phyloP scores from a whole-genome alignment of 2,888 invertebrate genomes.

The Lumbricus terrestris region DNA sequence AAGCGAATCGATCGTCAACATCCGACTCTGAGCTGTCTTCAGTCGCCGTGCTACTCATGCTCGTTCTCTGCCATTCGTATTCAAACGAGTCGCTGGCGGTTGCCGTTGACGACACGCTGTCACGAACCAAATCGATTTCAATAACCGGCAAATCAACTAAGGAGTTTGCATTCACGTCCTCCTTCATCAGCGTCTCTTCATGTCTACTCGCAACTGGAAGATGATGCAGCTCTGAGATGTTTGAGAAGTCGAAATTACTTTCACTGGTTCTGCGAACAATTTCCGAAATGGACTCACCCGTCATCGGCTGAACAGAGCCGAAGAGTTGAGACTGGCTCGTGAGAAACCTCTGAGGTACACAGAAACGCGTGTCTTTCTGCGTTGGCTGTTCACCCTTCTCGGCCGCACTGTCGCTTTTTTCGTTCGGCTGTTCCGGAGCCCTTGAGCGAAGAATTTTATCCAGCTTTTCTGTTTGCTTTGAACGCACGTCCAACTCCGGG shows the following conservation, averaged over 20 bases:
- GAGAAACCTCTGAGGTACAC: constrained; percentile 10
- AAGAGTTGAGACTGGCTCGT: neutral
- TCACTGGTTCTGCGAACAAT: constrained; percentile 4
- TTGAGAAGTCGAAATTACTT: neutral
- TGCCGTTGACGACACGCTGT: neutral
- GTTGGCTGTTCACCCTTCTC: neutral
- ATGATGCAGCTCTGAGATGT: neutral
- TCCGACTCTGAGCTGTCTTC: neutral
- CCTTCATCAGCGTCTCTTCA: neutral
- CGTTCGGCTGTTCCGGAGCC: neutral
- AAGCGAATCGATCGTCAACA: neutral
- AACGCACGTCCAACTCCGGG: neutral
- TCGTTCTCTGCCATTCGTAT: constrained; percentile 6
- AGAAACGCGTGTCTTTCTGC: neutral
- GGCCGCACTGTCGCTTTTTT: neutral
- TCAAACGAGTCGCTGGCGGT: neutral
- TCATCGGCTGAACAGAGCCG: neutral
- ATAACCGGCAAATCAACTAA: neutral
- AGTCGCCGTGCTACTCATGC: neutral
- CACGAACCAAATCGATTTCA: neutral
- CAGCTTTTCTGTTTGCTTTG: constrained; percentile 8
- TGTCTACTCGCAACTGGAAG: neutral
- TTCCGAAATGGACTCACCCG: neutral
- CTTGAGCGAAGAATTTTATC: constrained; percentile 12
- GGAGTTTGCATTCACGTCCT: neutral